These are phyloP conservation scores for Brachionus calyciflorus DNA, from an alignment of 1,140 invertebrate species.

Conservation along the genomic window DNA sequence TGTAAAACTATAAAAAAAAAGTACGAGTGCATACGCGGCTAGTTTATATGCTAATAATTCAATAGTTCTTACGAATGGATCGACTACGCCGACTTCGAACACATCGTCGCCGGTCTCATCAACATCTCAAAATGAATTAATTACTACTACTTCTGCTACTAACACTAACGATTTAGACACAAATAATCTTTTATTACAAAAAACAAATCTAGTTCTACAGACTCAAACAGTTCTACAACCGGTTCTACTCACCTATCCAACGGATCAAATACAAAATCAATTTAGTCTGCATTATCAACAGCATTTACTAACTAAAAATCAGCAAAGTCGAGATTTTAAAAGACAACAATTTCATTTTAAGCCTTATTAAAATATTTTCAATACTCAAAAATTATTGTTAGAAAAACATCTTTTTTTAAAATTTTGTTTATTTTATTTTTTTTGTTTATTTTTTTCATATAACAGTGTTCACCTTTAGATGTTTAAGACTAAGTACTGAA, in stretches of 20 bases:
- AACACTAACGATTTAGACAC: background rate
- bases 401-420: slow-evolving; percentile 17
- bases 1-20: slow-evolving; percentile 30
- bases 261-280: slow-evolving; percentile 33
- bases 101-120: slow-evolving; percentile 27
- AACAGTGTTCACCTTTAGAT: slow-evolving; percentile 35
- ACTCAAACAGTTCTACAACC: slow-evolving; percentile 2
- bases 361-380: background rate
- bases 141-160: background rate
- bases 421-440: too few species aligned
- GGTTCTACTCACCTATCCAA: background rate
- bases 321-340: slow-evolving; percentile 11
- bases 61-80: slow-evolving; percentile 25
- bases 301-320: background rate
- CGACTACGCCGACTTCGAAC: background rate
- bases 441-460: background rate
- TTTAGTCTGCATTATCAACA: slow-evolving; percentile 8
- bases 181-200: slow-evolving; percentile 29
- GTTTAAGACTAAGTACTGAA: slow-evolving; percentile 13
- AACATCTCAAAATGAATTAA: background rate
- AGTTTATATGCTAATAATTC: slow-evolving; percentile 26
- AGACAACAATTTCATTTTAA: slow-evolving; percentile 29
- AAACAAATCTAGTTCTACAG: slow-evolving; percentile 27
- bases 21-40: slow-evolving; percentile 35
- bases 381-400: background rate